Conservation (phyloP, 2,113 vertebrate genomes). For the Chamaea fasciata region DNA sequence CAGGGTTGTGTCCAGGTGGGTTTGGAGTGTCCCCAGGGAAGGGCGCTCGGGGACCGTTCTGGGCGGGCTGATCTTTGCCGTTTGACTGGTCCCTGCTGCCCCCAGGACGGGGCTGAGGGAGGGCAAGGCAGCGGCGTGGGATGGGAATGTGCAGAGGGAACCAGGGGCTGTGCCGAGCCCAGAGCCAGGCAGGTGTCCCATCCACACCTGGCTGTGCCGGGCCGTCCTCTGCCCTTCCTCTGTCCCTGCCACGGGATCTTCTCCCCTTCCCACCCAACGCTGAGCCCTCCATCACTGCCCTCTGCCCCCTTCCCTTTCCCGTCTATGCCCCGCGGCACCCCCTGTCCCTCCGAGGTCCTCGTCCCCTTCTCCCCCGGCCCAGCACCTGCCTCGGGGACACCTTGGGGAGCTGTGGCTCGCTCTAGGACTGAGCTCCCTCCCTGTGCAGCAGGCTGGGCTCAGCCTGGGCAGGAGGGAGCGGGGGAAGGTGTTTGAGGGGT, state of each 20-base stretch:
- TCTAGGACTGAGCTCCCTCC: neutral
- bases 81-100: neutral
- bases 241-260: accelerated
- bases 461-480: neutral
- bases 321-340: accelerated
- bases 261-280: neutral
- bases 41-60: neutral
- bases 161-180: accelerated
- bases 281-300: neutral
- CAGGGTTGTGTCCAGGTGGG: neutral
- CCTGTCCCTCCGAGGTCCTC: neutral
- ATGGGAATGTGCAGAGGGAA: neutral
- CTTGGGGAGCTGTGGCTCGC: neutral
- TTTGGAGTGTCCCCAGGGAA: neutral
- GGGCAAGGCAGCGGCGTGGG: accelerated
- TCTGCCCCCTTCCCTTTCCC: neutral
- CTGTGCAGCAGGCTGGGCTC: neutral
- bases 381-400: neutral
- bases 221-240: neutral
- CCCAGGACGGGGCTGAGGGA: neutral
- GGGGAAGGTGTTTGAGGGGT: neutral
- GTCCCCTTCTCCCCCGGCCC: neutral
- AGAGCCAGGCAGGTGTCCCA: neutral
- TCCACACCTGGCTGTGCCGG: accelerated
- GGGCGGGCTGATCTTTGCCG: neutral